A percentile compares a stretch with the other conserved stretches of the same genome.
These are phyloP conservation scores for Melanostigma gelatinosum DNA, from an alignment of 2,113 vertebrate genomes.

Conservation along the genomic window DNA sequence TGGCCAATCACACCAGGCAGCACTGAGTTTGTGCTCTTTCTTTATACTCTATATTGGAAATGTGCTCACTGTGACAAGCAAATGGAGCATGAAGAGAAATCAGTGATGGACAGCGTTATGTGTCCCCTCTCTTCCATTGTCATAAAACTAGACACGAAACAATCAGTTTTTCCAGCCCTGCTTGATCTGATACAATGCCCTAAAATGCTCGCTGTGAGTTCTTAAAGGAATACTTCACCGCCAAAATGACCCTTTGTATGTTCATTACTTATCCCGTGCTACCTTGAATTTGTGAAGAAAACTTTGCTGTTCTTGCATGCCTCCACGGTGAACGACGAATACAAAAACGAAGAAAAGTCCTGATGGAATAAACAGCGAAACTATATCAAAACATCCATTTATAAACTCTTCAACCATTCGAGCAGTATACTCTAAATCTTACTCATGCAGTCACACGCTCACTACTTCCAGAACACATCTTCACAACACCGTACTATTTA, in stretches of 20 bases:
- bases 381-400: neutral
- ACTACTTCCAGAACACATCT: neutral
- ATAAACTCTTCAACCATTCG: neutral
- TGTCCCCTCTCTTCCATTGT: slow-evolving; percentile 4
- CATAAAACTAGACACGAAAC: slow-evolving; percentile 12
- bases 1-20: neutral
- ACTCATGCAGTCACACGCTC: neutral
- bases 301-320: neutral
- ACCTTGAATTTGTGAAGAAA: neutral
- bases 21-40: slow-evolving; percentile 2
- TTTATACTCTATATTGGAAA: slow-evolving; percentile 15
- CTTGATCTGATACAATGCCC: neutral
- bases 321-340: neutral
- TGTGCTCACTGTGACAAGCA: slow-evolving; percentile 20
- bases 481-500: neutral
- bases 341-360: neutral
- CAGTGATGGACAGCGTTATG: neutral
- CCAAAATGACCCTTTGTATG: neutral
- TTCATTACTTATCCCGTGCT: neutral
- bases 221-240: neutral
- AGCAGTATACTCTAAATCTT: neutral
- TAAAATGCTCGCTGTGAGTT: neutral
- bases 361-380: neutral
- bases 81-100: slow-evolving; percentile 37
- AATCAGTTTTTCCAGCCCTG: neutral